Percentiles rank a stretch among this genome's conserved stretches.
Evolutionary conservation across 2,113 vertebrate genomes (phyloP).

Genomic region (Octodon degus): DNA sequence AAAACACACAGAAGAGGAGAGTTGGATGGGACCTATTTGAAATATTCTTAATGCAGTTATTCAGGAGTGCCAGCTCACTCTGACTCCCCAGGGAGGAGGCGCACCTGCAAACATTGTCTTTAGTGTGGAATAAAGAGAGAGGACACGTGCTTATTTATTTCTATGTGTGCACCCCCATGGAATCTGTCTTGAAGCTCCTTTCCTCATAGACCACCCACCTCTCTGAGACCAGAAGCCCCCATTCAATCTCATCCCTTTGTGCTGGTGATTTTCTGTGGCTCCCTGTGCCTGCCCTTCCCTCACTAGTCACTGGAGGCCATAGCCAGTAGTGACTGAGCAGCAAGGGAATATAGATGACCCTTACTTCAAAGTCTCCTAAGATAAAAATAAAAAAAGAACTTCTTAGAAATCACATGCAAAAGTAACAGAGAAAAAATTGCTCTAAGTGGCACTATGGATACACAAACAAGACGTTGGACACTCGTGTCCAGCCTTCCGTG

Average conservation of each 20-base stretch:
- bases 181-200: slow-evolving; percentile 68
- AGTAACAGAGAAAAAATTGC: slow-evolving; percentile 59
- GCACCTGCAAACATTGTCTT: slow-evolving; percentile 69
- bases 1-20: slow-evolving; percentile 85
- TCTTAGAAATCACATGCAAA: slow-evolving; percentile 81
- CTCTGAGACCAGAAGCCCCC: background rate
- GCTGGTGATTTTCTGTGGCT: background rate
- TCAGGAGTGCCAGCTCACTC: slow-evolving; percentile 61
- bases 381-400: slow-evolving; percentile 63
- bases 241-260: slow-evolving; percentile 61
- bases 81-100: slow-evolving; percentile 41
- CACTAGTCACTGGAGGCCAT: slow-evolving; percentile 55
- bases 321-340: slow-evolving; percentile 75
- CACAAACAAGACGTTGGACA: slow-evolving; percentile 71
- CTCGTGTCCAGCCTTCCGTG: slow-evolving; percentile 58
- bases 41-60: slow-evolving; percentile 76
- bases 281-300: background rate
- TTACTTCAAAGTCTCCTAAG: slow-evolving; percentile 80
- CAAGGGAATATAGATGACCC: slow-evolving; percentile 70
- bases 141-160: background rate
- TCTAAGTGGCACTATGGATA: slow-evolving; percentile 26
- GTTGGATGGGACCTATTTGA: slow-evolving; percentile 81
- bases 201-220: slow-evolving; percentile 81
- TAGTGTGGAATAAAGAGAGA: slow-evolving; percentile 53
- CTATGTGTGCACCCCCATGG: slow-evolving; percentile 53